Base-by-base conservation (phyloP, 1,140 invertebrate genomes). In the Drosophila watanabei region DNA sequence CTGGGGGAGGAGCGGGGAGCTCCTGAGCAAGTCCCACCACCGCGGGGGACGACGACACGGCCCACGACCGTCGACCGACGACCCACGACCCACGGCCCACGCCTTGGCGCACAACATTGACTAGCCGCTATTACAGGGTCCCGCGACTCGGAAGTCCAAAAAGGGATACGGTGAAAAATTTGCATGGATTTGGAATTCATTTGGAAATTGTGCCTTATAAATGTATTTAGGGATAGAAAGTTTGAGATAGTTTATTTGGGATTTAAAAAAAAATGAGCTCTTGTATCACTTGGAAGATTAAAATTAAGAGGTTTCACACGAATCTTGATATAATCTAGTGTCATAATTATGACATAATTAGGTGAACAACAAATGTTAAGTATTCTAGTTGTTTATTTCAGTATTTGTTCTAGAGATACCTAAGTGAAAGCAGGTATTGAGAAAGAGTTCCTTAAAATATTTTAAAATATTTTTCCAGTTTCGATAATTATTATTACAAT, bases 51-150 rank as follows among this genome's bases (percentile, higher is more conserved):
- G 76, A 71, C 68, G 37, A 71, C 68, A 69, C 43, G 61, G 49
- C 49, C 64, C 65, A 71, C 39, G 32, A 33, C 24, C 54, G 59
- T 49, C 56, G 83, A 30, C 28, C 56, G 61, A 58, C 57, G 85
- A 73, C 81, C 85, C 68, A 89, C 81, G 73, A 24, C 54, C 57
- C 62, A 58, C 57, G 84, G 77, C 80, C 85, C 84, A 88, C 81
- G 78, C 81, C 81, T 84, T 76, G 80, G 80, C 72, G 71, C 69
- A 84, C 71, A 81, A 87, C 71, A 57, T 89, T 80, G 73, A 88
- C 87, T 75, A 71, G 85, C 64, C 82, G 73, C 70, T 85, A 64
- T 75, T 79, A 71, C 81, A 69, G 82, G 75, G 75, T 65, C 79
- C 75, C 73, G 75, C 66, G 78, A 62, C 63, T 76, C 37, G 54